These are phyloP conservation scores for Caenorhabditis briggsae DNA, from an alignment of 1,140 invertebrate species.

Conservation along the genomic window DNA sequence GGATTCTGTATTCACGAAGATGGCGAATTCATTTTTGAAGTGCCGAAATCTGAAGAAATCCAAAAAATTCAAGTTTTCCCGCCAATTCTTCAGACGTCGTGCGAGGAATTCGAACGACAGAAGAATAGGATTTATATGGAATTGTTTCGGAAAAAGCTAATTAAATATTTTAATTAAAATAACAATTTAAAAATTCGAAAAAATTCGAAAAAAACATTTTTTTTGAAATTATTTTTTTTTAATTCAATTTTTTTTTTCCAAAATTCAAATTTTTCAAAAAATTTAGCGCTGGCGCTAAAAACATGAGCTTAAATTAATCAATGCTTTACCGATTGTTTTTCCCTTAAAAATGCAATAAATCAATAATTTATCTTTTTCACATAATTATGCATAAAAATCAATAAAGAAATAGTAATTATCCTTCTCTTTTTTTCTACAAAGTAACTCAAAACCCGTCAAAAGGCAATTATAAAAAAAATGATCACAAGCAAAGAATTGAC, in stretches of 20 bases:
- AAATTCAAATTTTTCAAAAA: too few species aligned
- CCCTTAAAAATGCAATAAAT: too few species aligned
- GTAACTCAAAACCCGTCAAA: background rate
- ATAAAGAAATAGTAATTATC: too few species aligned
- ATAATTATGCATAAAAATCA: conserved; percentile 25
- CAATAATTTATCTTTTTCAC: too few species aligned
- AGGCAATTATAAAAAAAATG: background rate
- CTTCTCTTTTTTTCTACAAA: too few species aligned
- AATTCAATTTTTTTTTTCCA: too few species aligned
- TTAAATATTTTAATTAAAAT: background rate
- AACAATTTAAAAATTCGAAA: background rate
- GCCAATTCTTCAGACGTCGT: background rate
- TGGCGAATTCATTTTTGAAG: conserved; percentile 19
- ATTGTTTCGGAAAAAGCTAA: conserved; percentile 13
- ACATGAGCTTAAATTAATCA: background rate
- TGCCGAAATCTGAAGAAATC: background rate
- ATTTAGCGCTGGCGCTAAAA: background rate
- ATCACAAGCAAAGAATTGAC: conserved; percentile 1
- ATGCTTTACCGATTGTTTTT: background rate
- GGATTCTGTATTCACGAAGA: background rate
- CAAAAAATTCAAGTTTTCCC: background rate
- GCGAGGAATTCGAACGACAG: conserved; percentile 1
- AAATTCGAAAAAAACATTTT: too few species aligned
- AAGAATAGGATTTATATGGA: conserved; percentile 43
- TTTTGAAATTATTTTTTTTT: too few species aligned